Percentiles rank a stretch among this genome's conserved stretches.
Evolutionary conservation across 2,113 vertebrate genomes (phyloP).

Genomic region (Aegithalos caudatus): DNA sequence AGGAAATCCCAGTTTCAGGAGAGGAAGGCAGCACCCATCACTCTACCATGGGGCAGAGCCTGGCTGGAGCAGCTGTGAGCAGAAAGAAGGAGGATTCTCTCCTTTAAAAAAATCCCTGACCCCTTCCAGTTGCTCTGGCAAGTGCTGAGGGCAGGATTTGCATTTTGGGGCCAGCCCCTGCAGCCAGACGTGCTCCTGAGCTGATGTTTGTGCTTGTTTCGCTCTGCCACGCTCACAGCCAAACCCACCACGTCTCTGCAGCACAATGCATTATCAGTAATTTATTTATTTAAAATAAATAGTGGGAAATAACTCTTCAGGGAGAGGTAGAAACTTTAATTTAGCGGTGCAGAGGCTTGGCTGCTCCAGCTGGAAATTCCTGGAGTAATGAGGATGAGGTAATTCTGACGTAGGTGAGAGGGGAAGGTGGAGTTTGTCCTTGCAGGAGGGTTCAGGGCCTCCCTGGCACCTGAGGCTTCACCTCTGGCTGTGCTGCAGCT

Average conservation of each 20-base stretch:
- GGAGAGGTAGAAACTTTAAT: conserved; percentile 28
- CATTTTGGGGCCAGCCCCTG: not conserved
- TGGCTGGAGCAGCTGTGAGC: not conserved
- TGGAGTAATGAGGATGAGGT: conserved; percentile 36
- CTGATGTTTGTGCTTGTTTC: not conserved
- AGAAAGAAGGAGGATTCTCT: not conserved
- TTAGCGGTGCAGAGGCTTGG: conserved; percentile 7
- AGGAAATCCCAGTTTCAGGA: not conserved
- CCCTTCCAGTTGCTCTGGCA: not conserved
- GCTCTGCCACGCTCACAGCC: not conserved
- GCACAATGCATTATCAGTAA: not conserved
- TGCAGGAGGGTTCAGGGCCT: conserved; percentile 9
- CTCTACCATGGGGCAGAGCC: fast-evolving
- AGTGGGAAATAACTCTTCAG: not conserved
- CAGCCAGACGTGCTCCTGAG: not conserved
- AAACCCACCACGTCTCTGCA: not conserved
- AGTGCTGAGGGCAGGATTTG: not conserved
- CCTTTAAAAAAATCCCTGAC: not conserved
- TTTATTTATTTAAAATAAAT: not conserved
- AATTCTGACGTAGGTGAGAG: conserved; percentile 58
- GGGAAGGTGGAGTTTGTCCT: conserved; percentile 49
- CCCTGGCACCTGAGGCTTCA: not conserved
- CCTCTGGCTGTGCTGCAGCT: not conserved
- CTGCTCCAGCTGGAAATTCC: conserved; percentile 30
- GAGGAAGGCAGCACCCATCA: not conserved